phyloP scores from a whole-genome alignment of 2,797 vertebrate genomes.

The Gouania willdenowi region DNA sequence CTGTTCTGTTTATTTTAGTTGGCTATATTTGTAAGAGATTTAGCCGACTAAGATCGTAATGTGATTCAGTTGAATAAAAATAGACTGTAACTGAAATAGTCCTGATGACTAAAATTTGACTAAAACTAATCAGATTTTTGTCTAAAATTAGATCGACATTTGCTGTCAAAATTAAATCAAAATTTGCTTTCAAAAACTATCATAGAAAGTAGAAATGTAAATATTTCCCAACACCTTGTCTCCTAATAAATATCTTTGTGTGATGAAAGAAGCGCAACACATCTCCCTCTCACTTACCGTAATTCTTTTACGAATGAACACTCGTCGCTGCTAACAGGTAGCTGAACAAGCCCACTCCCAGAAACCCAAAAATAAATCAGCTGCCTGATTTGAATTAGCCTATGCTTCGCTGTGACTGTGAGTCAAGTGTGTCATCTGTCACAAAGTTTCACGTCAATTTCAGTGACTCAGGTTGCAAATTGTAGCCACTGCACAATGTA shows the following conservation, averaged over 20 bases:
- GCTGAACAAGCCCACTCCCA: constrained; percentile 40
- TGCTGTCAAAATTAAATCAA: too few species aligned
- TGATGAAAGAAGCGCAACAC: constrained; percentile 14
- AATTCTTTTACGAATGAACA: constrained; percentile 32
- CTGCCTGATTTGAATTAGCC: constrained; percentile 59
- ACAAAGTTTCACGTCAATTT: constrained; percentile 61
- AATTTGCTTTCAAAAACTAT: too few species aligned
- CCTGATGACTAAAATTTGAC: too few species aligned
- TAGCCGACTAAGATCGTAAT: too few species aligned
- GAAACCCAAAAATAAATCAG: constrained; percentile 52
- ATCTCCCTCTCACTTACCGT: constrained; percentile 20
- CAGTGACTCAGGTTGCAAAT: constrained; percentile 62
- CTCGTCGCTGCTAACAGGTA: constrained; percentile 50
- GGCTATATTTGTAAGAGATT: too few species aligned
- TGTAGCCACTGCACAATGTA: constrained; percentile 45
- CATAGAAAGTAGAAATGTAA: constrained; percentile 15
- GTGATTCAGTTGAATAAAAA: too few species aligned
- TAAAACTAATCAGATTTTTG: too few species aligned
- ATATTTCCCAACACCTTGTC: constrained; percentile 14
- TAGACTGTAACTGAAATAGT: too few species aligned
- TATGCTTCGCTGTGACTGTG: constrained; percentile 55
- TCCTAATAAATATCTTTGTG: constrained; percentile 15
- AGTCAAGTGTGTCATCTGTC: constrained; percentile 67
- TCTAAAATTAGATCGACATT: too few species aligned
- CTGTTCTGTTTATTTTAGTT: too few species aligned